These are phyloP conservation scores for Blastobasis adustella DNA, from an alignment of 2,888 invertebrate genomes.

Conservation along the genomic window DNA sequence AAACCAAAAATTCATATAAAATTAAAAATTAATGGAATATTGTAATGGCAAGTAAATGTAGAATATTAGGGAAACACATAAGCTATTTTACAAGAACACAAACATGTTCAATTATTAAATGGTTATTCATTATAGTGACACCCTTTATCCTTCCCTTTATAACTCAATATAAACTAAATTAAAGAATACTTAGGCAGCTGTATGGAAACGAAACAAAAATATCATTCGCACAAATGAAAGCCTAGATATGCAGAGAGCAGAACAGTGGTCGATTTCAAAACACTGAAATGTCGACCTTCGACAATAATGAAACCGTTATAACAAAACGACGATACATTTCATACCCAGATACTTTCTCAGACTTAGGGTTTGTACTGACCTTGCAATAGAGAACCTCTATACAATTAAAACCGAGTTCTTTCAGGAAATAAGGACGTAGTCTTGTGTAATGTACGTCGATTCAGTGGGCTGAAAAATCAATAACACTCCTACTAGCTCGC, in stretches of 20 bases:
- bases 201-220: slow-evolving; percentile 4
- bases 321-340: neutral
- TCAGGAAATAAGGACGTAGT: slow-evolving; percentile 6
- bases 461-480: slow-evolving; percentile 34
- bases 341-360: neutral
- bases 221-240: slow-evolving; percentile 18
- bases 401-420: slow-evolving; percentile 3
- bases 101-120: too few species aligned
- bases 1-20: too few species aligned
- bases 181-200: neutral
- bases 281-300: slow-evolving; percentile 35
- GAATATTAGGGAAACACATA: too few species aligned
- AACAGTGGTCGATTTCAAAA: slow-evolving; percentile 40
- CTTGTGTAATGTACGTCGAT: slow-evolving; percentile 7
- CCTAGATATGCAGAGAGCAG: slow-evolving; percentile 34
- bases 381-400: slow-evolving; percentile 1
- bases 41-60: too few species aligned
- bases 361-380: neutral
- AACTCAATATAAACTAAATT: too few species aligned
- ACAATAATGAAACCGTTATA: slow-evolving; percentile 14
- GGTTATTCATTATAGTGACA: too few species aligned
- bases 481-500: slow-evolving; percentile 22
- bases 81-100: too few species aligned
- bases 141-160: too few species aligned
- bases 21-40: too few species aligned